Percentiles rank a stretch among this genome's conserved stretches.
These are phyloP conservation scores for Ceryle rudis DNA, from an alignment of 2,797 vertebrate species.

Conservation along the genomic window DNA sequence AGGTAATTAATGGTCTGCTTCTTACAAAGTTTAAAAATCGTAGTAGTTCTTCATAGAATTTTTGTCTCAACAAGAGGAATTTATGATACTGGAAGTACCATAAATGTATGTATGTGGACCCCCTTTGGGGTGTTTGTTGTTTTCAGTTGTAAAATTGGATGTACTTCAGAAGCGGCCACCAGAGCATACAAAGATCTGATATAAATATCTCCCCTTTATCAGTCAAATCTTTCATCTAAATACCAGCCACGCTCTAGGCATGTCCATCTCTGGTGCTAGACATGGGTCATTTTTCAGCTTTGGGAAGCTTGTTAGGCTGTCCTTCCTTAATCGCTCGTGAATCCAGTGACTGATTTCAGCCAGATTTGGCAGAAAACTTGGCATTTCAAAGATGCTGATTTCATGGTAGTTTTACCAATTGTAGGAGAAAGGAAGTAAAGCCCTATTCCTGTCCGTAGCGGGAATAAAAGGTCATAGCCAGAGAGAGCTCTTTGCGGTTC, in stretches of 20 bases:
- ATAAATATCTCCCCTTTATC: not conserved
- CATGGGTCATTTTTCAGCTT: not conserved
- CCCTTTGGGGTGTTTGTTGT: not conserved
- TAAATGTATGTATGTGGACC: not conserved
- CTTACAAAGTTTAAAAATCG: not conserved
- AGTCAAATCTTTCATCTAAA: not conserved
- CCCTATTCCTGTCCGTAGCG: fast-evolving
- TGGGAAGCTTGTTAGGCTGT: not conserved
- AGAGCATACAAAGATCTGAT: not conserved
- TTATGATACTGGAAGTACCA: not conserved
- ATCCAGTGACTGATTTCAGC: not conserved
- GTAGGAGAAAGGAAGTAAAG: not conserved
- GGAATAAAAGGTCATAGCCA: fast-evolving
- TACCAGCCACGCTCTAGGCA: not conserved
- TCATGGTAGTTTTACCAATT: not conserved
- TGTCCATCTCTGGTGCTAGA: not conserved
- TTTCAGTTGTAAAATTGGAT: not conserved
- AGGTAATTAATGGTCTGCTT: conserved; percentile 77
- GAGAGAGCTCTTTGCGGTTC: not conserved
- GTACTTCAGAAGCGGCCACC: conserved; percentile 1
- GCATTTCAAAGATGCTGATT: not conserved
- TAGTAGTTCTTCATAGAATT: not conserved
- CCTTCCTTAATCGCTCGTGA: not conserved
- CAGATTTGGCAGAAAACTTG: not conserved
- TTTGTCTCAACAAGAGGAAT: not conserved